Conservation (phyloP, 2,888 invertebrate species). For the Acutogordius australiensis region DNA sequence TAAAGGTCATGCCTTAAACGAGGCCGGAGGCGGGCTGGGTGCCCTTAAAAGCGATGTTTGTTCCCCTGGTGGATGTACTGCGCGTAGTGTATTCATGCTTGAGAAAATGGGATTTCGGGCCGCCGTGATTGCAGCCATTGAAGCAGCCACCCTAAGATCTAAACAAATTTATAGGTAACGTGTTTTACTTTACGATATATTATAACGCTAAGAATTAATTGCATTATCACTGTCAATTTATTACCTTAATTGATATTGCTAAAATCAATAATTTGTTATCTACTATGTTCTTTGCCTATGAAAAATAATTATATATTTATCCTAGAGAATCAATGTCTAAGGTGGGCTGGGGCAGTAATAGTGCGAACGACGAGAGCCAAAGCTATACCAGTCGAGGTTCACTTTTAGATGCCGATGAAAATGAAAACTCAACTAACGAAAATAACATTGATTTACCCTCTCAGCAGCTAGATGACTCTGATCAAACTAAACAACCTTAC, state of each 20-base stretch:
- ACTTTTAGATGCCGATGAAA: neutral
- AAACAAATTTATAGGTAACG: neutral
- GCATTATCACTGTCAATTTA: too few relatives aligned
- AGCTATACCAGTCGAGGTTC: neutral
- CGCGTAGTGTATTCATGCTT: conserved; percentile 49
- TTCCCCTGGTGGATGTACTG: conserved; percentile 66
- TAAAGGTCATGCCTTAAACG: too few relatives aligned
- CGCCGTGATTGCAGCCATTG: conserved; percentile 47
- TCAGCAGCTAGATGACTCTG: too few relatives aligned
- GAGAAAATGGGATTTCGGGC: conserved; percentile 45
- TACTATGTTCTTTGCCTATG: neutral
- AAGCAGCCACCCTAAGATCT: conserved; percentile 21
- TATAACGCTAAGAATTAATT: too few relatives aligned
- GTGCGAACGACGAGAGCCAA: neutral
- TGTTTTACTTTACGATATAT: too few relatives aligned
- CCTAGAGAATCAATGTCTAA: too few relatives aligned
- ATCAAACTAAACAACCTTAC: too few relatives aligned
- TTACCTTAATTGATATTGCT: too few relatives aligned
- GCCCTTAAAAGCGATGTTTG: conserved; percentile 37
- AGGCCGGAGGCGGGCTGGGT: conserved; percentile 19
- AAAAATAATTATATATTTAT: neutral
- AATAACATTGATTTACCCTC: too few relatives aligned
- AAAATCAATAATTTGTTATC: neutral
- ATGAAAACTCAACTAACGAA: too few relatives aligned
- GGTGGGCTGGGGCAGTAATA: neutral